Conservation (phyloP, 2,888 invertebrate species). For the Cryptophagus acutangulus region DNA sequence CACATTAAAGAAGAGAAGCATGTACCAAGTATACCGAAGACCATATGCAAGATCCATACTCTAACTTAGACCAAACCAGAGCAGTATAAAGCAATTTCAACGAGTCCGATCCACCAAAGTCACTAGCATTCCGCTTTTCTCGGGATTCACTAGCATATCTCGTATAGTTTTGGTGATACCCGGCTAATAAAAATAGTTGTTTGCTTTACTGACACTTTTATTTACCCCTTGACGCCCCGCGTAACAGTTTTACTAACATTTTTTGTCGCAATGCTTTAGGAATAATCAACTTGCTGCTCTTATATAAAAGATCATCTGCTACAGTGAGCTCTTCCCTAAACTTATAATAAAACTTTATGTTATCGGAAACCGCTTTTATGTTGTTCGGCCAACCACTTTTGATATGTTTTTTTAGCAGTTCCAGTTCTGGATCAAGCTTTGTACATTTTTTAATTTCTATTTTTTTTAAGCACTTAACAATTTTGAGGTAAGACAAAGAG, state of each 20-base stretch:
- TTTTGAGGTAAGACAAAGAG: background rate
- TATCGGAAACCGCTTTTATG: background rate
- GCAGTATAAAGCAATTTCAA: no score
- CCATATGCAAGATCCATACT: no score
- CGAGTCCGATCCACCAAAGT: constrained; percentile 16
- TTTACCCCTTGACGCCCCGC: no score
- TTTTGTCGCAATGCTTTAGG: no score
- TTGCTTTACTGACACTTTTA: background rate
- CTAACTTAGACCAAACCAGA: no score
- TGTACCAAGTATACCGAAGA: no score
- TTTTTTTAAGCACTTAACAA: background rate
- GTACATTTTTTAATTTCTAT: background rate
- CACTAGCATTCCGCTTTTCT: constrained; percentile 17
- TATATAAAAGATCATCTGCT: background rate
- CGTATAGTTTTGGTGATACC: constrained; percentile 6
- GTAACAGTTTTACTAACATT: no score
- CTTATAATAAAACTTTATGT: constrained; percentile 2
- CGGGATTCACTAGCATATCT: constrained; percentile 4
- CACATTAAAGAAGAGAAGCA: no score
- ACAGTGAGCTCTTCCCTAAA: background rate
- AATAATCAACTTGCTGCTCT: background rate
- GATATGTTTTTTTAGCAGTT: background rate
- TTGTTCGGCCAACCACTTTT: background rate
- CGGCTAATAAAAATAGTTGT: constrained; percentile 3
- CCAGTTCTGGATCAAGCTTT: background rate